Evolutionary conservation across 2,888 invertebrate genomes (phyloP).

Genomic region (Acheta domesticus): DNA sequence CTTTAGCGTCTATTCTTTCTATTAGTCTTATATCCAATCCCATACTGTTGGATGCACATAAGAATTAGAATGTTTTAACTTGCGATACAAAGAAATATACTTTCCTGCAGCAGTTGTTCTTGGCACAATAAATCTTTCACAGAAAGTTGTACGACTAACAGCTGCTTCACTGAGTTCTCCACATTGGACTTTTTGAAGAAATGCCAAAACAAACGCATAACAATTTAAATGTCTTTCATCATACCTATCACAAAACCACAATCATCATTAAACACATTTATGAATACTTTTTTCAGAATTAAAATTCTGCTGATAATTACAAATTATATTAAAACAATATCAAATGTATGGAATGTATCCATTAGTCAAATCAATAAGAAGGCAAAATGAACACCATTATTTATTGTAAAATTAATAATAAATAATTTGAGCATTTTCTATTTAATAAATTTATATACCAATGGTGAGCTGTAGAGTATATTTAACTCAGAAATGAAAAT

Average conservation of each 20-base stretch:
- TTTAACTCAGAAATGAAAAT: no score
- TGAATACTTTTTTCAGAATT: background rate
- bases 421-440: no score
- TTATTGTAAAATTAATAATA: no score
- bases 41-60: slow-evolving; percentile 45
- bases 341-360: no score
- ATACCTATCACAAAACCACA: slow-evolving; percentile 53
- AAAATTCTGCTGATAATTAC: no score
- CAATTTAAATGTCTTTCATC: slow-evolving; percentile 77
- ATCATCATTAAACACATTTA: background rate
- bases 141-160: slow-evolving; percentile 65
- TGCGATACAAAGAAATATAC: slow-evolving; percentile 77
- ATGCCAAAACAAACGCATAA: slow-evolving; percentile 80
- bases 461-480: no score
- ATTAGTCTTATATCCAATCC: no score
- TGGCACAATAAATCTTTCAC: slow-evolving; percentile 77
- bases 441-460: no score
- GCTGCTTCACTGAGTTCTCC: slow-evolving; percentile 68
- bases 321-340: no score
- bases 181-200: slow-evolving; percentile 69
- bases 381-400: no score
- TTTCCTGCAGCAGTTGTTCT: slow-evolving; percentile 78
- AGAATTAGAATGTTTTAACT: slow-evolving; percentile 56
- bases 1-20: no score
- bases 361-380: no score